These are phyloP conservation scores for Erebia epiphron DNA, from an alignment of 2,888 invertebrate genomes.

Conservation along the genomic window DNA sequence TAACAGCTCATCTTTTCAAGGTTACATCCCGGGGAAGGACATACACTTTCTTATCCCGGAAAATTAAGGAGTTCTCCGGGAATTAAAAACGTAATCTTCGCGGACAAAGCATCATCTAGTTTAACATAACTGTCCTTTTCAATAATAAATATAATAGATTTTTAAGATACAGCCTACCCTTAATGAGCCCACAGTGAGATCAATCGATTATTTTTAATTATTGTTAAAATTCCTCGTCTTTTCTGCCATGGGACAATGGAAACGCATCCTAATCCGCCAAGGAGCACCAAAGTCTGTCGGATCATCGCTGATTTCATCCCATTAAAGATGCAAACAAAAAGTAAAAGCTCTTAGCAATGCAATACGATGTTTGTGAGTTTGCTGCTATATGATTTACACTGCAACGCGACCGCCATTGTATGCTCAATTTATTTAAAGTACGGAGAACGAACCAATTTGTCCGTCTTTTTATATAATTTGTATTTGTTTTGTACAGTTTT, in stretches of 20 bases:
- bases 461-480: background rate
- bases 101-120: no score
- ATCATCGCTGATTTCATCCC: conserved; percentile 60
- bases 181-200: no score
- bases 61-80: no score
- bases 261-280: conserved; percentile 44
- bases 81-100: no score
- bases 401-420: background rate
- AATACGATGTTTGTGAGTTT: conserved; percentile 23
- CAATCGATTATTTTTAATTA: no score
- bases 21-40: no score
- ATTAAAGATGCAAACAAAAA: conserved; percentile 50
- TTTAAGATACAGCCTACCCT: no score
- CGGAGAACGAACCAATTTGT: background rate
- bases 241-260: conserved; percentile 39
- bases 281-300: conserved; percentile 47
- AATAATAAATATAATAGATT: no score
- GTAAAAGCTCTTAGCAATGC: conserved; percentile 32
- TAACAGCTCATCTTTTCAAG: no score
- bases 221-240: no score
- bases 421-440: conserved; percentile 3
- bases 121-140: no score
- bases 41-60: no score
- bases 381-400: conserved; percentile 20
- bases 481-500: background rate